A percentile compares a stretch with the other conserved stretches of the same genome.
These are phyloP conservation scores for Stegostoma tigrinum DNA, from an alignment of 2,113 vertebrate species.

Conservation along the genomic window DNA sequence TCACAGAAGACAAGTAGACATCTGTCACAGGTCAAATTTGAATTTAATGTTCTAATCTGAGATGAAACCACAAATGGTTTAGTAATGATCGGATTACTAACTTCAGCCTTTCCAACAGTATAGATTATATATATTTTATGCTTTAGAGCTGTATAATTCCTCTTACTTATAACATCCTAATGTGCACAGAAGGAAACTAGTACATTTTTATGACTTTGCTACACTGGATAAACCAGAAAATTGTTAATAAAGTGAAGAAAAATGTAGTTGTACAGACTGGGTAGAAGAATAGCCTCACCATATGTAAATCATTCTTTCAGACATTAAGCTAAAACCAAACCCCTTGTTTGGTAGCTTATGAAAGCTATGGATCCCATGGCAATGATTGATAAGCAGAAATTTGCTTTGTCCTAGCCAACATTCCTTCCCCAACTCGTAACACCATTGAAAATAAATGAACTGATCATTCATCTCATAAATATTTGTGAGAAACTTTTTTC, in stretches of 20 bases:
- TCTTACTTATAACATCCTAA: neutral
- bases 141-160: too few relatives aligned
- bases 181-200: neutral
- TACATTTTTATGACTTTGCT: neutral
- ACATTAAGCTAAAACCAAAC: neutral
- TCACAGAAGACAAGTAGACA: too few relatives aligned
- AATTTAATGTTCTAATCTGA: too few relatives aligned
- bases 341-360: neutral
- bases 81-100: too few relatives aligned
- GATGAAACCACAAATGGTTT: too few relatives aligned
- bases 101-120: too few relatives aligned
- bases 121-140: too few relatives aligned
- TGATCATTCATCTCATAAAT: neutral
- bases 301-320: neutral
- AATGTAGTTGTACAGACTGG: neutral
- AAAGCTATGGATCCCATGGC: neutral
- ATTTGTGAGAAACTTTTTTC: neutral
- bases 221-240: neutral
- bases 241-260: neutral
- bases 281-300: neutral
- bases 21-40: too few relatives aligned
- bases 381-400: neutral
- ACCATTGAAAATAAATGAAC: neutral
- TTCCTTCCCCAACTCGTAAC: neutral
- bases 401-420: neutral